phyloP scores from a whole-genome alignment of 2,797 vertebrate genomes.

The Tympanoctomys barrerae region DNA sequence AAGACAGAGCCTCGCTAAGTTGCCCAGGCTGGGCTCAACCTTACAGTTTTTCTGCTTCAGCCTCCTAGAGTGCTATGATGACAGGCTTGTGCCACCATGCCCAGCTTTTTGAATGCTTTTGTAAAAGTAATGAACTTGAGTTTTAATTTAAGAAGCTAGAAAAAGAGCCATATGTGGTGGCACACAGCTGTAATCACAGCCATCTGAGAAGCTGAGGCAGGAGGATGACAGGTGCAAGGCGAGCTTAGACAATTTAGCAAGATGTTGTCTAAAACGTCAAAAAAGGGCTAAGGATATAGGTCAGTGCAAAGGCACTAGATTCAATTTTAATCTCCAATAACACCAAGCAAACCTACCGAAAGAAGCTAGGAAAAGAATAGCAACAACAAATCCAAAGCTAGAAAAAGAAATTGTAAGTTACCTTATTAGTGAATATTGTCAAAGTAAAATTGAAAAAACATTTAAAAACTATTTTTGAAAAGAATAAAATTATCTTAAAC shows the following conservation, averaged over 20 bases:
- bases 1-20: neutral
- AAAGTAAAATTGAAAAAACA: slow-evolving; percentile 7
- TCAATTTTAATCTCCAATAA: neutral
- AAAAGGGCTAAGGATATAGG: neutral
- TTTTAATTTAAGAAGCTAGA: slow-evolving; percentile 3
- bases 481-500: neutral
- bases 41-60: neutral
- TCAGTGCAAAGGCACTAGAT: neutral
- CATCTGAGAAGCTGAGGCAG: neutral
- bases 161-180: neutral
- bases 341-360: neutral
- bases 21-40: neutral
- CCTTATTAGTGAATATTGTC: slow-evolving; percentile 1
- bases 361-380: slow-evolving; percentile 20
- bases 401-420: neutral
- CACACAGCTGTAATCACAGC: neutral
- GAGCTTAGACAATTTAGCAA: neutral
- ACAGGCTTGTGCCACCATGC: neutral
- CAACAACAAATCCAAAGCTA: slow-evolving; percentile 19
- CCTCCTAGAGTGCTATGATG: neutral
- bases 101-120: neutral
- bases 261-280: neutral
- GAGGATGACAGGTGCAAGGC: neutral
- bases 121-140: slow-evolving; percentile 18
- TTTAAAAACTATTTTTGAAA: slow-evolving; percentile 40